Evolutionary conservation across 2,797 vertebrate species (phyloP), one percentile per base, ranked within the genome.

Genomic region (Sciaenops ocellatus): DNA sequence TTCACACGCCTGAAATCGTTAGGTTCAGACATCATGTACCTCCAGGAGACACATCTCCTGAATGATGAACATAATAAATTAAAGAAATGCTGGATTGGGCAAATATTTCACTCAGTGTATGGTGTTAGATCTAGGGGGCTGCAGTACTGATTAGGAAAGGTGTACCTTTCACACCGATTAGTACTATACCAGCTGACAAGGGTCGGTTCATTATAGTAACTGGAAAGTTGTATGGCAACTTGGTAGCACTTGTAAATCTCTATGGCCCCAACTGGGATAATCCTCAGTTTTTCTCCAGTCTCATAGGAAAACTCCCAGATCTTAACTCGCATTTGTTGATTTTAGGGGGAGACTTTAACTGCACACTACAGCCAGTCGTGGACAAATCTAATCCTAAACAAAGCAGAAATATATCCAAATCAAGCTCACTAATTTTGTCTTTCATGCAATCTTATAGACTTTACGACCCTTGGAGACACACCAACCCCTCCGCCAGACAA

Each of bases 31-130:
- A 46, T 76, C 9, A 76, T 76, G 42, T 62, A 22, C 1, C 57
- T 76, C 1, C 76, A 78, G 9, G 68, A 72, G 62, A 78, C 61
- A 0, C 76, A 78, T n/a, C 76, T 72, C 3, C 41, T 17, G 6
- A 11, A 5, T 5, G 15, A 13, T 42, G 76, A 78, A 48, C 22
- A 65, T n/a, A 9, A 10, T 4, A 67, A 44, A 30, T 4, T 76
- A 6, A 65, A 65, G 50, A 78, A n/a, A 65, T 2, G 48, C 10
- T 79, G 63, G 77, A 67, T 79, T 26, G 77, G n/a, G 1, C 63
- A 73, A 20, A 38, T 73, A 55, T 68, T 73, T 6, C 69, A 73
- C 5, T 73, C 62, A 3, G 44, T 73, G 0, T 79, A 61, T 55
- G 63, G 69, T 2, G 63, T 61, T n/a, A 62, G 77, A 46, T 62